phyloP scores from a whole-genome alignment of 2,888 invertebrate species.

The Tenthredo amoena region DNA sequence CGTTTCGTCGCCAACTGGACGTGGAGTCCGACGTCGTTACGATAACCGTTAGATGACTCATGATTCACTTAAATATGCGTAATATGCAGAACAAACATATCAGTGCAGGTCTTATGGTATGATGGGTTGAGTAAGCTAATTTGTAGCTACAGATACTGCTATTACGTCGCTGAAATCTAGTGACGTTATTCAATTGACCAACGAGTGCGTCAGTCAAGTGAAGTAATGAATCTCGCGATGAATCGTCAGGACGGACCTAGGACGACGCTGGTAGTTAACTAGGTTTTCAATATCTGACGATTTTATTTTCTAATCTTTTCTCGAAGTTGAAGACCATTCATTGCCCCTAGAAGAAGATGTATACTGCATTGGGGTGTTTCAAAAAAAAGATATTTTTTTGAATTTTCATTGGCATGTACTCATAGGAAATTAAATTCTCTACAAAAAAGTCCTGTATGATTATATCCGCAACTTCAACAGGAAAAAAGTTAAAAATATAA shows the following conservation, averaged over 20 bases:
- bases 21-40: background rate
- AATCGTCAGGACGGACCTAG: background rate
- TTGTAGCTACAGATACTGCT: background rate
- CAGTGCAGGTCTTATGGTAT: background rate
- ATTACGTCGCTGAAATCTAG: background rate
- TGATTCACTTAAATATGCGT: background rate
- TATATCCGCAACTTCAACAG: too few species aligned
- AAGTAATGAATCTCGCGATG: background rate
- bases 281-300: background rate
- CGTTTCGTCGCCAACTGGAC: background rate
- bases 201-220: background rate
- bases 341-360: too few species aligned
- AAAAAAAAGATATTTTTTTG: too few species aligned
- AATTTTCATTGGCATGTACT: too few species aligned
- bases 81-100: background rate
- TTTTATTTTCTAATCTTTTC: background rate
- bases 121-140: background rate
- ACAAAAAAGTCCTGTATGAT: too few species aligned
- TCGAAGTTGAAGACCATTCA: too few species aligned
- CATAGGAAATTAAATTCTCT: too few species aligned
- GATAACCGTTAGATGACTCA: background rate
- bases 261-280: background rate
- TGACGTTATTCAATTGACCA: background rate
- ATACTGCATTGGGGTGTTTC: too few species aligned
- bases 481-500: too few species aligned